Base-by-base conservation (phyloP, 2,113 vertebrate species). In the Catagonus wagneri region DNA sequence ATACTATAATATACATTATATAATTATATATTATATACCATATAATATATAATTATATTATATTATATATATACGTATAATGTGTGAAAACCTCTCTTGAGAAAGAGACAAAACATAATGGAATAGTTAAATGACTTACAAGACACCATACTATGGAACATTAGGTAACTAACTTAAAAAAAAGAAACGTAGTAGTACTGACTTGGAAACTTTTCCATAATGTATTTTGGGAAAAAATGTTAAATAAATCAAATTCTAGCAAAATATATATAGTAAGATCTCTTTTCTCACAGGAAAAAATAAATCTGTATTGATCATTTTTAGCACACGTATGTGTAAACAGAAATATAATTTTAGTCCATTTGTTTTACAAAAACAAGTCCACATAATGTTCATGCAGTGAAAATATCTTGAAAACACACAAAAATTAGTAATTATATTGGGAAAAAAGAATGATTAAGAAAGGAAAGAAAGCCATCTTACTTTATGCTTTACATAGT, bases 321-420 rank as follows among this genome's bases (percentile, higher is more conserved):
- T 71, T 78, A 91, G 56, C 56, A 78, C 12, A 50, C 36, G 8
- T 60, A 71, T 27, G 63, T 89, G 74, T 52, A 50, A 29, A 63
- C 22, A 65, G 44, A 80, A 65, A 56, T 68, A 52, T 39, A 87
- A 50, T 88, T 88, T 94, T 22, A n/a, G 11, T 81, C 5, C 19
- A 22, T 68, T 84, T 83, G 20, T 81, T 50, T 94, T 78, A 52
- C 3, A 61, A 75, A 94, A 90, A 36, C 8, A 54, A 27, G 3
- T 74, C 11, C 63, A 9, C 20, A 17, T 27, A 1, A 58, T 94
- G 17, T 83, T 97, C 25, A 76, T 88, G 6, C 20, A 72, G 3
- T 88, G 54, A 65, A 86, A 90, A 23, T 74, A 56, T 78, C 54
- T 84, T 89, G 22, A 94, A 90, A 85, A 68, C 13, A 63, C 60